These are phyloP conservation scores for Euura saliciscinereae DNA, from an alignment of 1,140 invertebrate genomes.

Conservation along the genomic window DNA sequence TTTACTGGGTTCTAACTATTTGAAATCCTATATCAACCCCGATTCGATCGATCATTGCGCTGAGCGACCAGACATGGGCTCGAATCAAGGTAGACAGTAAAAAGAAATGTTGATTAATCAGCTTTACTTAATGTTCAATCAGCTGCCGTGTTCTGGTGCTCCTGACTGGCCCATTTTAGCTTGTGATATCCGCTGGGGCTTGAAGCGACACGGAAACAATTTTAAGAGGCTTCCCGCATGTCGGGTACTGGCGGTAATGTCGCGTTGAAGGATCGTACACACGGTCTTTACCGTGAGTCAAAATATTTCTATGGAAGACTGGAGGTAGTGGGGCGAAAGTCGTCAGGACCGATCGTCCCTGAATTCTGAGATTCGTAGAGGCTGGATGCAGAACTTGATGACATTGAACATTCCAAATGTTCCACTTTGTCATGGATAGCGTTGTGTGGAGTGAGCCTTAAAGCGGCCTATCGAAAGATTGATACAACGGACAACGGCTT, in stretches of 20 bases:
- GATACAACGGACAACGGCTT: background rate
- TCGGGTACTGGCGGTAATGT: background rate
- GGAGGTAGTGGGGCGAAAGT: background rate
- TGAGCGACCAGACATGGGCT: background rate
- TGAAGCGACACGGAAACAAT: background rate
- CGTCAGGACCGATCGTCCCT: background rate
- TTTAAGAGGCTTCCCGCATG: conserved; percentile 4
- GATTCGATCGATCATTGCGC: background rate
- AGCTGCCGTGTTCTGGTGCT: too few species aligned
- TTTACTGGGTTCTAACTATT: background rate
- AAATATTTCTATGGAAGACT: too few species aligned
- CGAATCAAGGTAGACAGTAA: background rate
- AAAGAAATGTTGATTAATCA: too few species aligned
- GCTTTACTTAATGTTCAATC: too few species aligned
- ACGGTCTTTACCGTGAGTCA: background rate
- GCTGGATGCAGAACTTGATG: too few species aligned
- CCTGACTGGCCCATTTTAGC: too few species aligned
- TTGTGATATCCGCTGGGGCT: background rate
- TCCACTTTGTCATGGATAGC: too few species aligned
- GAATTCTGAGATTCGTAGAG: background rate
- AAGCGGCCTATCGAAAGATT: background rate
- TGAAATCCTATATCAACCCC: background rate
- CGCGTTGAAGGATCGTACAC: background rate
- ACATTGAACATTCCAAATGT: too few species aligned
- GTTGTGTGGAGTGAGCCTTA: background rate